Conservation (phyloP, 1,140 invertebrate genomes). For the Drosophila yakuba region DNA sequence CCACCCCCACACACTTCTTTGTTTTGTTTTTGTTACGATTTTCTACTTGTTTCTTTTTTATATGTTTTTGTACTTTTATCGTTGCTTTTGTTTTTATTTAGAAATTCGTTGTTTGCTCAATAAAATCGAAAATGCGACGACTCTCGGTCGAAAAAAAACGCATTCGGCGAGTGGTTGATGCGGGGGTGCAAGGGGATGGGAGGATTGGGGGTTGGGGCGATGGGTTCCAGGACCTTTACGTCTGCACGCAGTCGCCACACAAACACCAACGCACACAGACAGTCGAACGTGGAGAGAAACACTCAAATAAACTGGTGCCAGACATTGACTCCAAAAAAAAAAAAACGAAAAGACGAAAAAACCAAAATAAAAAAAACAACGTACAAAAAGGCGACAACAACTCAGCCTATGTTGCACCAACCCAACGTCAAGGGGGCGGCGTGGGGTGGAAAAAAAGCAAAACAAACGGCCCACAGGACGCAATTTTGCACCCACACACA, state of each 20-base stretch:
- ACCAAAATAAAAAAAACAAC: slow-evolving; percentile 22
- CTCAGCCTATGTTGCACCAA: slow-evolving; percentile 32
- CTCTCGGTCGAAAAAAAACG: slow-evolving; percentile 25
- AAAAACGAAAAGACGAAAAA: slow-evolving; percentile 1
- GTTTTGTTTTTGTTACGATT: slow-evolving; percentile 19
- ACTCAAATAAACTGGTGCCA: slow-evolving; percentile 68
- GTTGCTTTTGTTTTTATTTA: slow-evolving; percentile 82
- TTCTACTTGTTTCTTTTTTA: slow-evolving; percentile 33
- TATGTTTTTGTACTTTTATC: slow-evolving; percentile 66
- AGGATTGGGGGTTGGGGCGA: neutral
- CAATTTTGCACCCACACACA: slow-evolving; percentile 49
- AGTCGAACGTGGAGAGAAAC: slow-evolving; percentile 27
- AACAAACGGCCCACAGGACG: slow-evolving; percentile 37
- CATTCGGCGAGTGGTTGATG: slow-evolving; percentile 5
- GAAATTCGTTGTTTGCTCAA: slow-evolving; percentile 84
- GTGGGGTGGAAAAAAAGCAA: neutral
- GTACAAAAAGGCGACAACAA: slow-evolving; percentile 50
- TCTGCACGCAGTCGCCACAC: slow-evolving; percentile 73
- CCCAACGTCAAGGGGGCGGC: neutral
- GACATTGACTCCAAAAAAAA: slow-evolving; percentile 73
- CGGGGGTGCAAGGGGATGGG: neutral
- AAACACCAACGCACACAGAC: slow-evolving; percentile 39
- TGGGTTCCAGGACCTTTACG: slow-evolving; percentile 37
- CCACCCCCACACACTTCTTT: neutral
- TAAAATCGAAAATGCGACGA: slow-evolving; percentile 82